Evolutionary conservation across 53 echinoderm and acorn worm genomes (phyloP), one percentile per base, ranked within the genome.

Genomic region (Echinarachnius parma): DNA sequence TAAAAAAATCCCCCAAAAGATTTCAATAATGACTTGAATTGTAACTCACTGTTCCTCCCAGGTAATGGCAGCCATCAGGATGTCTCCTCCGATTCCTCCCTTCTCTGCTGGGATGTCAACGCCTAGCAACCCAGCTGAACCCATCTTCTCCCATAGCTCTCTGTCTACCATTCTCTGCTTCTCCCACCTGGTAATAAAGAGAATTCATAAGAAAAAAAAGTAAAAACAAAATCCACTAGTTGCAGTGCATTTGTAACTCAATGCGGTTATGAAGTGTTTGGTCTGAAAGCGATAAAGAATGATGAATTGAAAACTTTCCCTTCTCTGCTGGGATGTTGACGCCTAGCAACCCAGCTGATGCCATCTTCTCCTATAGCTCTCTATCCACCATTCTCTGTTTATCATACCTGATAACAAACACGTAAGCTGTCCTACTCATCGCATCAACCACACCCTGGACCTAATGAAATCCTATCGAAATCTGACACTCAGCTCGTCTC

Each of bases 41-140:
- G 14, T 13, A 39, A 60, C 85, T 74, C 64, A 79, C 85, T 79
- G 85, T 79, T 84, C 85, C 48, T 84, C 79, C 33, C 79, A 48
- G 15, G 50, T 53, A 9, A 84, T 64, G 18, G 61, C 34, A 22
- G 85, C 39, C 61, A 61, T 70, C 5, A 72, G 26, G 0, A 74
- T 23, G 36, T 84, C 85, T 19, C 79, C 85, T 50, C 85, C 85
- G 33, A 84, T 23, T 3, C 85, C 79, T 14, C 85, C 79, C 18
- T 55, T 26, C 21, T 71, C 48, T 23, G 27, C 78, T 11, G 85
- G 79, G 24, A 79, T 62, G 63, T 61, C 60, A 20, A 84, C 74
- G 25, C 79, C 85, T 18, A 84, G 85, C 15, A 84, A 19, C 9
- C 85, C 85, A 22, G 61, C 42, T n/a, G 52, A 44, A 10, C 85